A percentile compares a stretch with the other conserved stretches of the same genome.
Conservation (phyloP, 2,797 vertebrate genomes). For the Numenius phaeopus region DNA sequence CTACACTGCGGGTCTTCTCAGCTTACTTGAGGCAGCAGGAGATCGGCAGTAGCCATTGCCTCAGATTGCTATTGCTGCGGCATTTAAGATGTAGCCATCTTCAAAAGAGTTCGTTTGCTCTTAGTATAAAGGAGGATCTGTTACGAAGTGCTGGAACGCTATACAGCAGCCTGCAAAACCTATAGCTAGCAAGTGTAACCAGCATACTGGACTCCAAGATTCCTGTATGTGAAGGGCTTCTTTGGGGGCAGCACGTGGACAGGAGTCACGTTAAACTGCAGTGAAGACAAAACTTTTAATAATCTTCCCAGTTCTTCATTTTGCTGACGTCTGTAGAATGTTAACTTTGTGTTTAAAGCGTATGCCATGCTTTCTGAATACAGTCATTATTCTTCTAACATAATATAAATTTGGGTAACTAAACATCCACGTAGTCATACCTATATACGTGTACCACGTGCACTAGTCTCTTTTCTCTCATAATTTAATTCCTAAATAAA, state of each 20-base stretch:
- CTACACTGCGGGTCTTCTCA: neutral
- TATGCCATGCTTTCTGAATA: neutral
- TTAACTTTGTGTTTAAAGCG: neutral
- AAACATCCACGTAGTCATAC: neutral
- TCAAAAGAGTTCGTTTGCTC: neutral
- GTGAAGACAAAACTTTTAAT: neutral
- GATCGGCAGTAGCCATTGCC: neutral
- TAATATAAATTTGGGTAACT: neutral
- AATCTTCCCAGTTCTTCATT: neutral
- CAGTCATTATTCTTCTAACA: neutral
- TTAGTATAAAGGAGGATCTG: neutral
- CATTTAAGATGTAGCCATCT: neutral
- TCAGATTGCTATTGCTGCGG: neutral
- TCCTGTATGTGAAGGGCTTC: neutral
- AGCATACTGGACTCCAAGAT: neutral
- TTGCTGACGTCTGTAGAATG: neutral
- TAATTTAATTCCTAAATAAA: slow-evolving; percentile 16
- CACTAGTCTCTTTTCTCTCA: neutral
- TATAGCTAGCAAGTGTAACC: neutral
- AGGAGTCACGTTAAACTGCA: neutral
- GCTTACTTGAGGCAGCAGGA: neutral
- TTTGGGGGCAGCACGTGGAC: neutral
- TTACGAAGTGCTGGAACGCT: neutral
- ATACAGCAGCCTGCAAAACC: neutral
- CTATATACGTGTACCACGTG: neutral